Percentiles rank a stretch among this genome's conserved stretches.
Conservation (phyloP, 2,888 invertebrate genomes). For the Carpatolechia fugitivella region DNA sequence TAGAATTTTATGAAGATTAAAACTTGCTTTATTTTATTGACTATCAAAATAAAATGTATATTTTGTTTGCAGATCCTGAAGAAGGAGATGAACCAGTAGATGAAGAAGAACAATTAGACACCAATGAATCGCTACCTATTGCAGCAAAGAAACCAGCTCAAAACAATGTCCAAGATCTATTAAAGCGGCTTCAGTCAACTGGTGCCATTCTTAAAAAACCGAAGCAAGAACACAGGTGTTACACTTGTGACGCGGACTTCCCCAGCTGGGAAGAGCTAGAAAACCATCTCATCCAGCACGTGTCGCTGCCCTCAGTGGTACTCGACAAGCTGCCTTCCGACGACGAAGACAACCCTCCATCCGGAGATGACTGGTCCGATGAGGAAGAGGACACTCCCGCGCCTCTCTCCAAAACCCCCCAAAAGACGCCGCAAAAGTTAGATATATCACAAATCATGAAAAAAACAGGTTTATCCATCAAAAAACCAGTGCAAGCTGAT, state of each 20-base stretch:
- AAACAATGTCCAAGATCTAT: constrained; percentile 52
- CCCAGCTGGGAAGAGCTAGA: constrained; percentile 64
- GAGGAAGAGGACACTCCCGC: constrained; percentile 58
- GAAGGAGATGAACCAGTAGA: constrained; percentile 35
- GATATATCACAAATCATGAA: constrained; percentile 65
- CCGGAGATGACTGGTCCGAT: constrained; percentile 69
- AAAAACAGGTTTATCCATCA: constrained; percentile 59
- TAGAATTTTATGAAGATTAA: too few species aligned
- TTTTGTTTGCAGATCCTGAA: constrained; percentile 36
- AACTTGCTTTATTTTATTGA: too few species aligned
- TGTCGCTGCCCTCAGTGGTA: constrained; percentile 73
- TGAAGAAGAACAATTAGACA: constrained; percentile 31
- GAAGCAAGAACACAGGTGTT: constrained; percentile 65
- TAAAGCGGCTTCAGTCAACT: constrained; percentile 59
- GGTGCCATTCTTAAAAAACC: constrained; percentile 62
- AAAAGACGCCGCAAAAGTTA: constrained; percentile 61
- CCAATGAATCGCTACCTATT: constrained; percentile 29
- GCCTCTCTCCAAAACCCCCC: constrained; percentile 27
- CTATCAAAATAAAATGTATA: too few species aligned
- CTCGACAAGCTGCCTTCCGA: constrained; percentile 75
- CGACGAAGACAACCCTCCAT: constrained; percentile 64
- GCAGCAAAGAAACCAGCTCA: constrained; percentile 28
- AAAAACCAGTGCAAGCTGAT: constrained; percentile 47
- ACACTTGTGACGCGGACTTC: constrained; percentile 75
- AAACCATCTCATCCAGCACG: constrained; percentile 77